Percentiles rank a stretch among this genome's conserved stretches.
phyloP scores from a whole-genome alignment of 2,888 invertebrate genomes.

The Adineta ricciae region DNA sequence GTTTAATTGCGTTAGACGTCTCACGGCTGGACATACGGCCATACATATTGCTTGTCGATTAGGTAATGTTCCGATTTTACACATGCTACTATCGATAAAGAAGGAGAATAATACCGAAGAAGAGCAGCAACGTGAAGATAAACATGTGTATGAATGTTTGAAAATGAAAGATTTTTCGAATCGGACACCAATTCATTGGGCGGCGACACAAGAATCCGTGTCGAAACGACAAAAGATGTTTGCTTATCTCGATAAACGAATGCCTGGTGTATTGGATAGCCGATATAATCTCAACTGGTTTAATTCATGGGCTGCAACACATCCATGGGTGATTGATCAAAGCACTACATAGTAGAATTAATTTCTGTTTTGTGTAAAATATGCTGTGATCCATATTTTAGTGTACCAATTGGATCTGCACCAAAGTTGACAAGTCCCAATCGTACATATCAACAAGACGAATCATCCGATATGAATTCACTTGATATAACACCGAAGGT shows the following conservation, averaged over 20 bases:
- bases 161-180: not conserved
- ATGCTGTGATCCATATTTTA: too few relatives aligned
- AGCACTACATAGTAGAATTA: not conserved
- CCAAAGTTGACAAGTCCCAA: not conserved
- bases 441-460: not conserved
- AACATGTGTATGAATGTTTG: not conserved
- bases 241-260: slow-evolving; percentile 2
- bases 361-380: too few relatives aligned
- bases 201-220: not conserved
- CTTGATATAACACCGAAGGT: not conserved
- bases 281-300: not conserved
- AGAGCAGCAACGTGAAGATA: not conserved
- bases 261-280: not conserved
- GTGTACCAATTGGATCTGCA: not conserved
- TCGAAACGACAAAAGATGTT: not conserved
- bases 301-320: not conserved
- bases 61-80: not conserved
- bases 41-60: not conserved
- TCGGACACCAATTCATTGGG: not conserved
- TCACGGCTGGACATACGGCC: not conserved
- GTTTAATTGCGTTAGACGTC: not conserved
- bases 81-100: not conserved
- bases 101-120: not conserved
- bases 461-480: not conserved
- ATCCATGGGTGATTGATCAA: not conserved